These are phyloP conservation scores for Tuta absoluta DNA, from an alignment of 2,888 invertebrate genomes.

Conservation along the genomic window DNA sequence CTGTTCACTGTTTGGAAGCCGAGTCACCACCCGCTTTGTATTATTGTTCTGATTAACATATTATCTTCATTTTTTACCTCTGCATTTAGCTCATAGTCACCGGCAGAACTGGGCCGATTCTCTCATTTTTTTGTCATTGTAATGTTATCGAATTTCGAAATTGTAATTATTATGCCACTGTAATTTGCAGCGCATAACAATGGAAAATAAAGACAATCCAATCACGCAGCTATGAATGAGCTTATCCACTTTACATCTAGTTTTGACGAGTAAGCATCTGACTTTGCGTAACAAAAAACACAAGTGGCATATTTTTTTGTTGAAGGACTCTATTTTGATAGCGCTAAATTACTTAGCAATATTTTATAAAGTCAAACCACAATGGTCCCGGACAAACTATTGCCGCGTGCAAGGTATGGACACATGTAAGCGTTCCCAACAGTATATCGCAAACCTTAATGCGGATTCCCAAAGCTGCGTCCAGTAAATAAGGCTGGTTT, in stretches of 20 bases:
- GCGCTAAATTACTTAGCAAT: conserved; percentile 9
- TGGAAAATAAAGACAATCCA: too few relatives aligned
- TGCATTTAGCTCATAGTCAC: conserved; percentile 12
- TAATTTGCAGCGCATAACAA: too few relatives aligned
- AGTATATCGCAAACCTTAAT: conserved; percentile 65
- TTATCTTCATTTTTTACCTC: conserved; percentile 68
- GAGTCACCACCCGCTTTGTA: conserved; percentile 54
- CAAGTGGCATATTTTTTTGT: too few relatives aligned
- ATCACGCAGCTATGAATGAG: too few relatives aligned
- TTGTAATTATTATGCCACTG: too few relatives aligned
- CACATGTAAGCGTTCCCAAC: conserved; percentile 55
- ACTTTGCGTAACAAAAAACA: too few relatives aligned
- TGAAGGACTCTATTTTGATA: not conserved
- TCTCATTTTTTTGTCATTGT: conserved; percentile 6
- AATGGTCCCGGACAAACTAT: conserved; percentile 44
- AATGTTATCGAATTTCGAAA: too few relatives aligned
- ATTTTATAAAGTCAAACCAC: conserved; percentile 30
- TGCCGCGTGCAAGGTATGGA: conserved; percentile 51
- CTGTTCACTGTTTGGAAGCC: conserved; percentile 71
- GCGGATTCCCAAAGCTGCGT: conserved; percentile 64
- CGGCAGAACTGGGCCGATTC: conserved; percentile 7
- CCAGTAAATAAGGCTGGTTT: conserved; percentile 73
- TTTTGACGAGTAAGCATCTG: too few relatives aligned
- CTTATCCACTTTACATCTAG: too few relatives aligned
- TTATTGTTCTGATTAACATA: conserved; percentile 63